A percentile compares a stretch with the other conserved stretches of the same genome.
Conservation (phyloP, 2,888 invertebrate species). For the Drosophila kuntzei region DNA sequence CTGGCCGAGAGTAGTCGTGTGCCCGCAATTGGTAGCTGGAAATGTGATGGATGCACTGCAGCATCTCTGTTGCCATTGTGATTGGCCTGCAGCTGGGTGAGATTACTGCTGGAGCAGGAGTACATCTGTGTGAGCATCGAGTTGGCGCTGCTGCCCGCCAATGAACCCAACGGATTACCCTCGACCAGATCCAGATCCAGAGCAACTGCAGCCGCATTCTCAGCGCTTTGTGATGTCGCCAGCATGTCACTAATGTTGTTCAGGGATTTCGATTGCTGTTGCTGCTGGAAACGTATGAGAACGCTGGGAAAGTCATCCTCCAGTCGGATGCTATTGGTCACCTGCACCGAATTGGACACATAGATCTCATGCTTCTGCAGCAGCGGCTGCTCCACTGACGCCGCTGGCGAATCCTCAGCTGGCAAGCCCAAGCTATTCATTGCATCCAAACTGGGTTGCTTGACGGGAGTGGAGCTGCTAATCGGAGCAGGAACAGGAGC, state of each 20-base stretch:
- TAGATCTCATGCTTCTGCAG: conserved; percentile 83
- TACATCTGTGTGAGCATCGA: conserved; percentile 51
- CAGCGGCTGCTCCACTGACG: conserved; percentile 58
- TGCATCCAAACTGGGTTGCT: conserved; percentile 73
- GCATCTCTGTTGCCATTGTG: conserved; percentile 27
- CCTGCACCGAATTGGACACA: conserved; percentile 84
- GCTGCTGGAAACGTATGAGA: conserved; percentile 69
- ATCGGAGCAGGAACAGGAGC: conserved; percentile 12
- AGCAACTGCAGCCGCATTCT: neutral
- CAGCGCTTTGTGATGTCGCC: neutral
- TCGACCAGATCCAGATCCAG: conserved; percentile 4
- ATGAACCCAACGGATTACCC: conserved; percentile 20
- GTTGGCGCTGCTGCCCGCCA: conserved; percentile 56
- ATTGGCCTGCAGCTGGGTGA: conserved; percentile 45
- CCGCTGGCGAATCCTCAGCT: neutral
- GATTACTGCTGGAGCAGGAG: conserved; percentile 63
- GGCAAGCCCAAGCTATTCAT: conserved; percentile 85
- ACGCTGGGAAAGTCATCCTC: conserved; percentile 76
- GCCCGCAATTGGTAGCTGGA: conserved; percentile 41
- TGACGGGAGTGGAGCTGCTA: conserved; percentile 63
- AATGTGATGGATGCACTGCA: conserved; percentile 17
- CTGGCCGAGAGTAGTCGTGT: conserved; percentile 77
- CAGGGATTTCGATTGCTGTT: conserved; percentile 79
- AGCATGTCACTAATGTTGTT: conserved; percentile 78
- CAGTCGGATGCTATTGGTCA: conserved; percentile 81